Conservation (phyloP, 2,888 invertebrate species). For the Lasioglossum vierecki region DNA sequence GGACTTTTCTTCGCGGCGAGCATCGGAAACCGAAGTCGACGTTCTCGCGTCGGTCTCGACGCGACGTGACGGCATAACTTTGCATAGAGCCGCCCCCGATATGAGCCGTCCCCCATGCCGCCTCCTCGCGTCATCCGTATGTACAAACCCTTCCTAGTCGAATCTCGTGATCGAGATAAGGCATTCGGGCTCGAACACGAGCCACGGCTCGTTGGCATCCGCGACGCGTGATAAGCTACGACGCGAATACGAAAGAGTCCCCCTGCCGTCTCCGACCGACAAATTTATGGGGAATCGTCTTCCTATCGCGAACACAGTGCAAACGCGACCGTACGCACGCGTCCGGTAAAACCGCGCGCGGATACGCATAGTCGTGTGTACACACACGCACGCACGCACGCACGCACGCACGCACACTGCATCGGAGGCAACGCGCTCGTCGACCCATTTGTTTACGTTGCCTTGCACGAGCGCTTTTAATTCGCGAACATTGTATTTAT, state of each 20-base stretch:
- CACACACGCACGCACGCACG: not conserved
- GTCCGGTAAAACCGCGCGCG: not conserved
- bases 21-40: conserved; percentile 56
- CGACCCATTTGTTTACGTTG: conserved; percentile 28
- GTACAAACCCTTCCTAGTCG: conserved; percentile 68
- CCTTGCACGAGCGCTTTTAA: conserved; percentile 12
- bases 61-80: conserved; percentile 64
- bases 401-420: not conserved
- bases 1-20: conserved; percentile 60
- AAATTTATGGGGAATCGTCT: conserved; percentile 49
- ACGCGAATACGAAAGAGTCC: conserved; percentile 71
- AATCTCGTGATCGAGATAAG: conserved; percentile 71
- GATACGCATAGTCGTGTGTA: not conserved
- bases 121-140: conserved; percentile 66
- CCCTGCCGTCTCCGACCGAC: not conserved
- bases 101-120: conserved; percentile 48
- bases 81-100: conserved; percentile 63
- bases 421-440: not conserved
- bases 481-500: conserved; percentile 10
- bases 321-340: conserved; percentile 1
- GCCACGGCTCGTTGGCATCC: conserved; percentile 67
- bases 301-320: conserved; percentile 27
- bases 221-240: conserved; percentile 68
- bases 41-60: conserved; percentile 53
- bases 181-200: conserved; percentile 58